Conservation (phyloP, 2,113 vertebrate species). For the Ciconia boyciana region DNA sequence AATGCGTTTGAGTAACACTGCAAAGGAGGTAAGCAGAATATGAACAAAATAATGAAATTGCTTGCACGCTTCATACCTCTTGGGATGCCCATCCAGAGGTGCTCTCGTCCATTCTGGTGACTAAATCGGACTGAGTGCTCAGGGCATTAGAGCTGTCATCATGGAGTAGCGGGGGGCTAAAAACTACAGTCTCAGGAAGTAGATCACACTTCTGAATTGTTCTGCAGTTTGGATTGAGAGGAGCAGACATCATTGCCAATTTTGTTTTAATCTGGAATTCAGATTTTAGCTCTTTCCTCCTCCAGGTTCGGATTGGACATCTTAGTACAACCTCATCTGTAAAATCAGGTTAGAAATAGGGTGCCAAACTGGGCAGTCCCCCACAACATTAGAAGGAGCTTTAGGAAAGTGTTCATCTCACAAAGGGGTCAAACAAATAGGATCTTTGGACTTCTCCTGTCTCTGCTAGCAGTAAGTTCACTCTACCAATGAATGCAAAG, state of each 20-base stretch:
- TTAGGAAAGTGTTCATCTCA: not conserved
- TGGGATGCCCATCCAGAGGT: not conserved
- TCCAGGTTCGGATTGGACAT: not conserved
- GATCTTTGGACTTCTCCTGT: not conserved
- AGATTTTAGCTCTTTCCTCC: not conserved
- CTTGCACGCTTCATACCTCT: not conserved
- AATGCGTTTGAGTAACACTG: not conserved
- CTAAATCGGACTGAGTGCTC: not conserved
- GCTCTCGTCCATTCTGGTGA: not conserved
- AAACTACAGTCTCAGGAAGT: not conserved
- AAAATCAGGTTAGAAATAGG: not conserved
- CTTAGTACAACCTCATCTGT: not conserved
- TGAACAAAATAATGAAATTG: not conserved
- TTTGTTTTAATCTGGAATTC: not conserved
- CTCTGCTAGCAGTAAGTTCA: not conserved
- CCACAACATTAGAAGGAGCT: not conserved
- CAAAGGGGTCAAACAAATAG: not conserved
- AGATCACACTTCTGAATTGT: not conserved
- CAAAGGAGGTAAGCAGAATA: not conserved
- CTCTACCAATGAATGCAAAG: not conserved
- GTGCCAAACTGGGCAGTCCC: not conserved
- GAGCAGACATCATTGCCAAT: not conserved
- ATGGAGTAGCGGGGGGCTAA: not conserved
- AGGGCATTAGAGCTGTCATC: not conserved
- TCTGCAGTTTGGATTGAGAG: not conserved